phyloP scores from a whole-genome alignment of 2,888 invertebrate species.

The Timandra comae region DNA sequence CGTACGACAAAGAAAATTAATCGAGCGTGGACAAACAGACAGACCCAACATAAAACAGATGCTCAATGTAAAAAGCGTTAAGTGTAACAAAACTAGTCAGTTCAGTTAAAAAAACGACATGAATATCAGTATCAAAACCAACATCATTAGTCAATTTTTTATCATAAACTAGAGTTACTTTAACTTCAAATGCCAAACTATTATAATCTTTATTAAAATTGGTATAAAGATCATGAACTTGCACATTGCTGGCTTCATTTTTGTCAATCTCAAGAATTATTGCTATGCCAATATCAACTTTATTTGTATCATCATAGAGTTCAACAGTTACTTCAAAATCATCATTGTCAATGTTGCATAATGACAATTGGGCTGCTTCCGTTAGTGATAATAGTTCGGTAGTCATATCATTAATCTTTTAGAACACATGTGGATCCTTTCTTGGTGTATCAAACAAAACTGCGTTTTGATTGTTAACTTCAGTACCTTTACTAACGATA shows the following conservation, averaged over 20 bases:
- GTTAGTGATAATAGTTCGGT: slow-evolving; percentile 59
- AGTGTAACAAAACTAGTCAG: slow-evolving; percentile 68
- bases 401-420: slow-evolving; percentile 68
- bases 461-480: slow-evolving; percentile 60
- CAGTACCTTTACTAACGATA: slow-evolving; percentile 41
- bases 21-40: slow-evolving; percentile 36
- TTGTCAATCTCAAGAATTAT: no score
- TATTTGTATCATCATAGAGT: no score
- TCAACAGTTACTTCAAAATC: no score
- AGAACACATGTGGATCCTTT: slow-evolving; percentile 62
- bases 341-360: slow-evolving; percentile 26
- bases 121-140: slow-evolving; percentile 74
- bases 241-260: slow-evolving; percentile 22
- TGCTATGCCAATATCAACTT: no score
- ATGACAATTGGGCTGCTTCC: slow-evolving; percentile 60
- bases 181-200: slow-evolving; percentile 5
- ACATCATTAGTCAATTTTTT: slow-evolving; percentile 76
- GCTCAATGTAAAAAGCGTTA: slow-evolving; percentile 65
- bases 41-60: slow-evolving; percentile 64
- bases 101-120: slow-evolving; percentile 54
- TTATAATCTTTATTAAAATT: slow-evolving; percentile 27
- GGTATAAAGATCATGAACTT: neutral
- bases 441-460: slow-evolving; percentile 60
- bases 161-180: slow-evolving; percentile 25
- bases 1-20: slow-evolving; percentile 30